These are phyloP conservation scores for Saccostrea cuccullata DNA, from an alignment of 1,140 invertebrate genomes.

Conservation along the genomic window DNA sequence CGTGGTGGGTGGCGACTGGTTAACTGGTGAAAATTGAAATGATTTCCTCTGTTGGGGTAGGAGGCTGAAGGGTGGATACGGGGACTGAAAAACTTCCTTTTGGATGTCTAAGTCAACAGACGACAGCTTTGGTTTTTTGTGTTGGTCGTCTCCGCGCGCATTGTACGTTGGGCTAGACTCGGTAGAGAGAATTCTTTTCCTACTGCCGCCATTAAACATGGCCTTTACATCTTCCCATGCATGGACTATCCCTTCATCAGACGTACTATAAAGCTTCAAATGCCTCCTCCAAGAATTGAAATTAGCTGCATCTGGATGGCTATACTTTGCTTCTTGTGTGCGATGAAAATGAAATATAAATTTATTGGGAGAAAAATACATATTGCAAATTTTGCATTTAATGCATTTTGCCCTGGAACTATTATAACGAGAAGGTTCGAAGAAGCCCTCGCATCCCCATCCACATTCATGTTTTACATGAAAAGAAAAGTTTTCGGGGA, in stretches of 20 bases:
- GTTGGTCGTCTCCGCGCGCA: slow-evolving; percentile 14
- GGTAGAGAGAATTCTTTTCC: slow-evolving; percentile 86
- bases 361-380: slow-evolving; percentile 98
- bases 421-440: slow-evolving; percentile 89
- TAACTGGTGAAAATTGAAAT: slow-evolving; percentile 55
- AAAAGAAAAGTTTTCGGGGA: slow-evolving; percentile 97
- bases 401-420: slow-evolving; percentile 93
- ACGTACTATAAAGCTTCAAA: slow-evolving; percentile 83
- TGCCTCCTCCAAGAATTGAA: slow-evolving; percentile 98
- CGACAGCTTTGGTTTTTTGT: background rate
- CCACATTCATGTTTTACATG: slow-evolving; percentile 95
- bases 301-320: slow-evolving; percentile 97
- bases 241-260: slow-evolving; percentile 70
- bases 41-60: slow-evolving; percentile 60
- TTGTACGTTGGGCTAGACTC: slow-evolving; percentile 7
- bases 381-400: slow-evolving; percentile 93
- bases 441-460: slow-evolving; percentile 95
- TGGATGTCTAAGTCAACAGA: slow-evolving; percentile 38
- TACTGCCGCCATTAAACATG: slow-evolving; percentile 98
- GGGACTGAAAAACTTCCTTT: slow-evolving; percentile 46
- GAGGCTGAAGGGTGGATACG: slow-evolving; percentile 58
- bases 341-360: slow-evolving; percentile 99
- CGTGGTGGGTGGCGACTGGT: slow-evolving; percentile 53
- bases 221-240: slow-evolving; percentile 95
- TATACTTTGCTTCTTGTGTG: slow-evolving; percentile 87